Base-by-base conservation (phyloP, 2,888 invertebrate genomes). In the Mantis religiosa region DNA sequence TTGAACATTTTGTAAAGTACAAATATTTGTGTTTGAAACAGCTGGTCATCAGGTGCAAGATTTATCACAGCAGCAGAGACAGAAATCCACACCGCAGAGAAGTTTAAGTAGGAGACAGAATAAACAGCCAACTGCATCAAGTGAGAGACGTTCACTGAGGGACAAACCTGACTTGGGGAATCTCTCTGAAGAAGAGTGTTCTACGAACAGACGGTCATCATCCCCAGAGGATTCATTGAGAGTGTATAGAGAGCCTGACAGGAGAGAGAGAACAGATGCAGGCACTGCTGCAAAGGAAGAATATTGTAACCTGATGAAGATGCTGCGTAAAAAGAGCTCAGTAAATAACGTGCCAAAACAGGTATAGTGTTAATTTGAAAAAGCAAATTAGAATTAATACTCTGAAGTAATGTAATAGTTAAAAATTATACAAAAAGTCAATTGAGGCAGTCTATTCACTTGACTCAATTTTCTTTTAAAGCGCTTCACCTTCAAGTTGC, bases 281-380 rank as follows among this genome's bases (percentile, higher is more conserved):
- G 28, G 9, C 6, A 28, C 25, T 83, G 20, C 6, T 30, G 28
- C 47, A 41, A 28, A 91, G n/a, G 88, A 86, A 89, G 92, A 92
- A 87, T 92, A 92, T 89, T 90, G 91, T 85, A 90, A 90, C 86
- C 90, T 91, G 14, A 92, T 92, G 88, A 91, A 89, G 87, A 91
- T 90, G 71, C 89, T 91, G 30, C 90, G 91, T 12, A 88, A 28
- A 85, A 85, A 34, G 34, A 1, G 20, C 3, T 2, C 54, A 82
- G 34, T 30, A 87, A 87, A 41, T 3, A 20, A 82, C n/a, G 30
- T 47, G n/a, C 82, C 87, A 71, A 71, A 71, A 20, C 15, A 71
- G 54, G 54, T 71, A 25, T 12, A 41, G 12, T 12, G n/a, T n/a
- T n/a, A n/a, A n/a, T n/a, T n/a, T n/a, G n/a, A n/a, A n/a, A n/a